Base-by-base conservation (phyloP, 1,140 invertebrate genomes). In the Chionoecetes opilio region DNA sequence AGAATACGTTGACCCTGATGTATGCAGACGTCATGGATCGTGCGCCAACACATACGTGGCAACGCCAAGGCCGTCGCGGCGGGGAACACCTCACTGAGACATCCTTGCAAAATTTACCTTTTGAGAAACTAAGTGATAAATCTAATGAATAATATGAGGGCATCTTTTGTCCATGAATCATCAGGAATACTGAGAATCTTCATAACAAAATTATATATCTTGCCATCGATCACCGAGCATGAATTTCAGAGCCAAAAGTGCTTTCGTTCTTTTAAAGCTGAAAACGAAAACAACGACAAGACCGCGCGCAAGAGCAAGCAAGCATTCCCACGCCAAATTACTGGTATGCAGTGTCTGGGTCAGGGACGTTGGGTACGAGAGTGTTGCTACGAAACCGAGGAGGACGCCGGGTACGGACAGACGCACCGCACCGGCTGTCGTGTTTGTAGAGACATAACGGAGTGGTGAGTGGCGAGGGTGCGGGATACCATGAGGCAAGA, bases 331-430 rank as follows among this genome's bases (percentile, higher is more conserved):
- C 94, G 75, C 82, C 46, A 86, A 75, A 91, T 95, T 31, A 92
- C 32, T 37, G 90, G 90, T 34, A 53, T 87, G 94, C 86, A 91
- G 90, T 92, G 46, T 95, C 90, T 91, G 63, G 94, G 94, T 95
- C 94, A 95, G 82, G 94, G 94, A 41, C 94, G 89, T 46, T 85
- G 94, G 89, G 94, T 95, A 91, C 94, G 90, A 95, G 46, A 95
- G 82, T 95, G 94, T 95, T 95, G 90, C 94, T 86, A 87, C 31
- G 94, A 95, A 75, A 94, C 86, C 11, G 91, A 93, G 82, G 91
- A 93, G 91, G 91, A 93, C 91, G 82, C 34, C 63, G 91, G 91
- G 91, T 93, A 93, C 91, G 37, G 75, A 85, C 82, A 35, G 82
- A 93, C 82, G 91, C 82, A 93, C 91, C 82, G 91, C 82, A 93